Percentiles rank a stretch among this genome's conserved stretches.
These are phyloP conservation scores for Drosophila ohnishii DNA, from an alignment of 1,140 invertebrate genomes.

Conservation along the genomic window DNA sequence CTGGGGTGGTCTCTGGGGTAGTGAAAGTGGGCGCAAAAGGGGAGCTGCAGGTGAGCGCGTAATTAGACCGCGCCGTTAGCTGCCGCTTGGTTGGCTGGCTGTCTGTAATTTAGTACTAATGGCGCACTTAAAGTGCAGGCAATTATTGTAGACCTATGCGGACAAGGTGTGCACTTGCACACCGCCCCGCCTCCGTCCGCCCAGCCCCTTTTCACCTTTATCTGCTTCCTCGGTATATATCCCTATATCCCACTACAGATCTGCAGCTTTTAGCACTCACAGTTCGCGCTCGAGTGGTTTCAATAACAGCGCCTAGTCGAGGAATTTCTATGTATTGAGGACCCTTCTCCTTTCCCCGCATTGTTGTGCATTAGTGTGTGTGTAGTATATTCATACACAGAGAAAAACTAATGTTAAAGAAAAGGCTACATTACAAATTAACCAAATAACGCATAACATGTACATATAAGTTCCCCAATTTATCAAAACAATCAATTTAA, in stretches of 20 bases:
- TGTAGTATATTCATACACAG: not conserved
- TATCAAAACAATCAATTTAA: too few relatives aligned
- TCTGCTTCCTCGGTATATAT: conserved; percentile 15
- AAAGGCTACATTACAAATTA: not conserved
- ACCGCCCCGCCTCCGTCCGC: not conserved
- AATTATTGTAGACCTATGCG: conserved; percentile 77
- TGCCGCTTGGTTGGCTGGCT: conserved; percentile 56
- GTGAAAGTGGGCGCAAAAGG: conserved; percentile 13
- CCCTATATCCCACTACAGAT: conserved; percentile 30
- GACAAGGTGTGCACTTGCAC: conserved; percentile 35
- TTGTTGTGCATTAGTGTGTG: conserved; percentile 2
- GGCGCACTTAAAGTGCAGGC: conserved; percentile 77
- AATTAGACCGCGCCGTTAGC: conserved; percentile 76
- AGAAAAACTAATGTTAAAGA: not conserved
- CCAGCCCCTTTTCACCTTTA: not conserved
- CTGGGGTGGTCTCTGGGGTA: not conserved
- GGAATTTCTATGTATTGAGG: conserved; percentile 38
- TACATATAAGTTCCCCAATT: too few relatives aligned
- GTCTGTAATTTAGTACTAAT: conserved; percentile 81
- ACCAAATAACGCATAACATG: too few relatives aligned
- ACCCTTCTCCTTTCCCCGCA: not conserved
- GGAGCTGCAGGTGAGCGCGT: conserved; percentile 67
- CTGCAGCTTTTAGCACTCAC: conserved; percentile 38
- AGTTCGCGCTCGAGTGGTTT: conserved; percentile 60
- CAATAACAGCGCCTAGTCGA: conserved; percentile 43